These are phyloP conservation scores for Trachymyrmex cornetzi DNA, from an alignment of 1,140 invertebrate species.

Conservation along the genomic window DNA sequence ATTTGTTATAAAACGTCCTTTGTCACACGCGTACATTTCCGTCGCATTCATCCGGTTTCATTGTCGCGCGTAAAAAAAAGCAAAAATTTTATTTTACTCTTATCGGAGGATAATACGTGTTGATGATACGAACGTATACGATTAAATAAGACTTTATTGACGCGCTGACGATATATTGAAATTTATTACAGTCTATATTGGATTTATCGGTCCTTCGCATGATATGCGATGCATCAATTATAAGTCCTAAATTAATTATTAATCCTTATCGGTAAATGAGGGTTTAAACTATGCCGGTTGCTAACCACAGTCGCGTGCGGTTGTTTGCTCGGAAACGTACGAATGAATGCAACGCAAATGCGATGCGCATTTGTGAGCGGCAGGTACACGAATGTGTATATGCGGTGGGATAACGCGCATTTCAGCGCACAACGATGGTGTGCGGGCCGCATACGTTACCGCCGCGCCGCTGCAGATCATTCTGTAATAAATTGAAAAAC, in stretches of 20 bases:
- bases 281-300: constrained; percentile 45
- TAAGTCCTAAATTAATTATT: constrained; percentile 61
- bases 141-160: constrained; percentile 49
- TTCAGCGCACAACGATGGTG: constrained; percentile 6
- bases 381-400: not conserved
- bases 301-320: constrained; percentile 7
- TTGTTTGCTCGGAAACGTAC: constrained; percentile 47
- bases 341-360: constrained; percentile 45
- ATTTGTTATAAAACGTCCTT: constrained; percentile 50
- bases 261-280: constrained; percentile 64
- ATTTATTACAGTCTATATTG: not conserved
- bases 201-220: constrained; percentile 8
- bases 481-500: constrained; percentile 62
- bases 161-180: constrained; percentile 25
- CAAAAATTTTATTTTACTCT: constrained; percentile 35
- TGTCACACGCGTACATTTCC: constrained; percentile 35
- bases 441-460: constrained; percentile 21
- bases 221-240: constrained; percentile 42
- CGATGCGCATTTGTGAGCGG: constrained; percentile 23
- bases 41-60: constrained; percentile 25
- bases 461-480: constrained; percentile 21
- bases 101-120: constrained; percentile 7
- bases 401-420: constrained; percentile 20
- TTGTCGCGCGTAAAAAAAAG: constrained; percentile 41
- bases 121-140: constrained; percentile 26